Evolutionary conservation across 2,797 vertebrate species (phyloP).

Genomic region (Taenioides sp.): DNA sequence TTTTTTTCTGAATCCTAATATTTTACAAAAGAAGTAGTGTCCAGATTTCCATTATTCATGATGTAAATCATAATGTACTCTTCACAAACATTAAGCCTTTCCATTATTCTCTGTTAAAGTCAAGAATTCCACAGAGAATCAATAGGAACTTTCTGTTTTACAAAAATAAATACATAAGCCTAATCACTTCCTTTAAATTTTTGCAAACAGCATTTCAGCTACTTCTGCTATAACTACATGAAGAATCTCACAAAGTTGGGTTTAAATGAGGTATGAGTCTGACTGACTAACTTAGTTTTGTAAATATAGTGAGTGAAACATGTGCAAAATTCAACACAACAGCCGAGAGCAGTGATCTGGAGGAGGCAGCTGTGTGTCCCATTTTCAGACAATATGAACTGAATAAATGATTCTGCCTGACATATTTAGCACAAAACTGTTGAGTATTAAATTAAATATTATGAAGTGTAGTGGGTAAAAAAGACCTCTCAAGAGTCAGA

Average conservation of each 20-base stretch:
- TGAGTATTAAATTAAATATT: background rate
- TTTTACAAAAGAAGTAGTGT: no score
- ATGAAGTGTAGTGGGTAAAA: background rate
- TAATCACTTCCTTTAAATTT: background rate
- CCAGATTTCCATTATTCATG: no score
- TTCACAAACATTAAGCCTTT: no score
- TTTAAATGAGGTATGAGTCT: background rate
- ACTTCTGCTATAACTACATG: background rate
- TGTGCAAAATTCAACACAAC: slow-evolving; percentile 34
- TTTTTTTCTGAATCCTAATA: no score
- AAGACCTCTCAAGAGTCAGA: no score
- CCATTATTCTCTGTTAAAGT: no score
- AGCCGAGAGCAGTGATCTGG: slow-evolving; percentile 42
- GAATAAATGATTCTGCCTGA: slow-evolving; percentile 1
- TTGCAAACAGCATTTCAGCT: background rate
- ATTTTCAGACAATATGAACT: slow-evolving; percentile 16
- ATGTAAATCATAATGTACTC: no score
- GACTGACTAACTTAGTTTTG: background rate
- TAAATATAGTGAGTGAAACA: slow-evolving; percentile 1
- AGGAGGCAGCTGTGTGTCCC: slow-evolving; percentile 32
- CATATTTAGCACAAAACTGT: background rate
- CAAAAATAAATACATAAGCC: background rate
- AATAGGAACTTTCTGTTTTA: background rate
- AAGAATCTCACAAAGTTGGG: background rate
- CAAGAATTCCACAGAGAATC: background rate